A percentile compares a stretch with the other conserved stretches of the same genome.
Conservation (phyloP, 2,888 invertebrate genomes). For the Sceliomorpha sp. region DNA sequence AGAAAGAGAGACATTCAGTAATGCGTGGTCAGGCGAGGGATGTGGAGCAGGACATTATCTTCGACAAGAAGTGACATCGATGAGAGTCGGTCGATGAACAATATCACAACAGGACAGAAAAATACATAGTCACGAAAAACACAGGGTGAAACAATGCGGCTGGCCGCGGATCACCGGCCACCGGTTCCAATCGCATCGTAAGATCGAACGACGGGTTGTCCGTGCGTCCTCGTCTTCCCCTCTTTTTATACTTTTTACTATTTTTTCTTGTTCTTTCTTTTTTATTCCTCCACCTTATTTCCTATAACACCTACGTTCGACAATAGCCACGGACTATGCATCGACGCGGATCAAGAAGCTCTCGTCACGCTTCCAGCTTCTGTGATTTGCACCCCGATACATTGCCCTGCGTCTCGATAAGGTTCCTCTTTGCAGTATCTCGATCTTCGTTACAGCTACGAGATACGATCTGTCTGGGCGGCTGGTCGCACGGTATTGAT, state of each 20-base stretch:
- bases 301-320: slow-evolving; percentile 38
- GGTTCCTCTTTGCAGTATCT: slow-evolving; percentile 57
- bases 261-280: slow-evolving; percentile 15
- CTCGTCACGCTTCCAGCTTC: background rate
- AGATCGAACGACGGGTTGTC: slow-evolving; percentile 31
- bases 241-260: slow-evolving; percentile 12
- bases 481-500: slow-evolving; percentile 2
- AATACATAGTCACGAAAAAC: slow-evolving; percentile 33
- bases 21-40: slow-evolving; percentile 27
- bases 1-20: slow-evolving; percentile 27
- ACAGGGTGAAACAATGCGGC: slow-evolving; percentile 43
- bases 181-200: slow-evolving; percentile 17
- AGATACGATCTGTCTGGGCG: slow-evolving; percentile 17
- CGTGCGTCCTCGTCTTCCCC: slow-evolving; percentile 41
- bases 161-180: slow-evolving; percentile 20
- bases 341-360: slow-evolving; percentile 28
- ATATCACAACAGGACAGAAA: slow-evolving; percentile 30
- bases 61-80: slow-evolving; percentile 29
- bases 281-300: slow-evolving; percentile 21
- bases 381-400: slow-evolving; percentile 26
- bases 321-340: slow-evolving; percentile 25
- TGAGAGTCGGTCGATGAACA: slow-evolving; percentile 34
- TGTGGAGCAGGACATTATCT: slow-evolving; percentile 20
- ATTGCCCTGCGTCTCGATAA: slow-evolving; percentile 37
- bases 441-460: slow-evolving; percentile 27